Evolutionary conservation across 2,888 invertebrate species (phyloP).

Genomic region (Drosophila neonasuta): DNA sequence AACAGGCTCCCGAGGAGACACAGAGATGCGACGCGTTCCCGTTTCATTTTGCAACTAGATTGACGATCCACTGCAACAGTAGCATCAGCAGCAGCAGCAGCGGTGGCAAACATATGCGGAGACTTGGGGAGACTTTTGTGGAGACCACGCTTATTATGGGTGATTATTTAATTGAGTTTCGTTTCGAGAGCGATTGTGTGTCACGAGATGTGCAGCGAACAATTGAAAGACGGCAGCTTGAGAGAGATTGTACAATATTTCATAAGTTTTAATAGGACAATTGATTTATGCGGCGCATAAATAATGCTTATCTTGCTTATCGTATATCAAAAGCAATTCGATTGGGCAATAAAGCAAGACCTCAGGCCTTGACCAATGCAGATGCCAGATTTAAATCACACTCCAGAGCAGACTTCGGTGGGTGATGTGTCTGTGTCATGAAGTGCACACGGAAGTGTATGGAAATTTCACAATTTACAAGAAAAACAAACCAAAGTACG

Average conservation of each 20-base stretch:
- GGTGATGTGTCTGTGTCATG: background rate
- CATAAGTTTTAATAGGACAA: slow-evolving; percentile 14
- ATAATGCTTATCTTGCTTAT: slow-evolving; percentile 45
- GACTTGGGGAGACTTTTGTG: slow-evolving; percentile 9
- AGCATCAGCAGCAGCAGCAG: background rate
- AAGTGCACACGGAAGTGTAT: slow-evolving; percentile 27
- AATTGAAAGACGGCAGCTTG: slow-evolving; percentile 20
- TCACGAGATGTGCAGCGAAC: slow-evolving; percentile 29
- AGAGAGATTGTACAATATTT: slow-evolving; percentile 19
- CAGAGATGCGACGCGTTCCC: slow-evolving; percentile 29
- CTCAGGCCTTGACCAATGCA: slow-evolving; percentile 21
- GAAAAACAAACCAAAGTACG: slow-evolving; percentile 25
- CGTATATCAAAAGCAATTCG: slow-evolving; percentile 30
- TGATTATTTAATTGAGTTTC: slow-evolving; percentile 72
- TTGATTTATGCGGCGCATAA: slow-evolving; percentile 55
- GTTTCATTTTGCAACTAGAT: slow-evolving; percentile 47
- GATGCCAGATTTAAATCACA: slow-evolving; percentile 12
- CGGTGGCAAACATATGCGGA: background rate
- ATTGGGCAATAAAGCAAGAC: slow-evolving; percentile 39
- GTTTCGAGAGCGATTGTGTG: slow-evolving; percentile 13
- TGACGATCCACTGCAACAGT: background rate
- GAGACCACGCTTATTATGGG: slow-evolving; percentile 21
- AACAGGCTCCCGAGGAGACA: slow-evolving; percentile 18
- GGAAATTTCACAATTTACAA: slow-evolving; percentile 42
- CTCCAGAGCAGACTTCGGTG: background rate